phyloP scores from a whole-genome alignment of 2,888 invertebrate species.

The Chirona hameri region DNA sequence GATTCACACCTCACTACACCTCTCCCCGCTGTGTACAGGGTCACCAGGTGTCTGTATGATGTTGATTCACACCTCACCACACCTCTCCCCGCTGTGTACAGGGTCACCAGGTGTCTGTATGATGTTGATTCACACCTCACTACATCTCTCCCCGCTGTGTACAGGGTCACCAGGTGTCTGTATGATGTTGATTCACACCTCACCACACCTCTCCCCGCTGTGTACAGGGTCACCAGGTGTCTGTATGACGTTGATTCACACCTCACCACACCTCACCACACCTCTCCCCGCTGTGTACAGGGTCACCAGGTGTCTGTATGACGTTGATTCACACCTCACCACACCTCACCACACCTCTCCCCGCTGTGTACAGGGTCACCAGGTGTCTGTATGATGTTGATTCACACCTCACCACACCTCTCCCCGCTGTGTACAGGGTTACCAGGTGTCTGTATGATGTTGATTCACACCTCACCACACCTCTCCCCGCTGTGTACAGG shows the following conservation, averaged over 20 bases:
- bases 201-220: too few relatives aligned
- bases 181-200: slow-evolving; percentile 33
- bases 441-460: slow-evolving; percentile 38
- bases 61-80: not conserved
- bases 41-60: slow-evolving; percentile 37
- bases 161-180: slow-evolving; percentile 35
- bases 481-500: not conserved
- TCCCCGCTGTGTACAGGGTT: not conserved
- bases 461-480: not conserved
- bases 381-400: slow-evolving; percentile 37
- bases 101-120: slow-evolving; percentile 36
- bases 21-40: not conserved
- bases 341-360: not conserved
- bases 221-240: slow-evolving; percentile 33
- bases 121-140: slow-evolving; percentile 30
- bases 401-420: not conserved
- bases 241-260: slow-evolving; percentile 36
- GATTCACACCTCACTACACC: not conserved
- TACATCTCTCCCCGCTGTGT: too few relatives aligned
- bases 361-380: slow-evolving; percentile 24
- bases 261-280: not conserved
- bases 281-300: not conserved
- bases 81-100: not conserved
- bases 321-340: slow-evolving; percentile 33
- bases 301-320: slow-evolving; percentile 37